Evolutionary conservation across 2,888 invertebrate genomes (phyloP).

Genomic region (Creontiades dilutus): DNA sequence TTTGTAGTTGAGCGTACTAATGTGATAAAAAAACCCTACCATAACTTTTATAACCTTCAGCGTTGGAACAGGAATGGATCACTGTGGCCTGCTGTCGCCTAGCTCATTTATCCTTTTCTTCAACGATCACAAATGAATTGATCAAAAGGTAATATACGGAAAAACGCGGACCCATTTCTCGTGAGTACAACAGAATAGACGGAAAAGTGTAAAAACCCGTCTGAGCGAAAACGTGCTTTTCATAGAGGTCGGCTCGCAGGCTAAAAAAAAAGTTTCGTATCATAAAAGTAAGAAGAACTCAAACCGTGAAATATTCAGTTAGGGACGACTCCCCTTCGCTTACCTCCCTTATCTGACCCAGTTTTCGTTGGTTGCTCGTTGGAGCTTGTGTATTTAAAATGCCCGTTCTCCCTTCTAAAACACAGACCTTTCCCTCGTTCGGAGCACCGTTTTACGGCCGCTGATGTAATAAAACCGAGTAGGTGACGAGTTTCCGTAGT

Average conservation of each 20-base stretch:
- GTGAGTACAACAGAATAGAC: too few species aligned
- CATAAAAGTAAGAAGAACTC: slow-evolving; percentile 32
- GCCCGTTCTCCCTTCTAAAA: slow-evolving; percentile 41
- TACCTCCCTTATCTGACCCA: slow-evolving; percentile 60
- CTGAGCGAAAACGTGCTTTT: not conserved
- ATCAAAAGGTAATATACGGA: too few species aligned
- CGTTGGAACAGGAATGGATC: too few species aligned
- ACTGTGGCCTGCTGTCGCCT: too few species aligned
- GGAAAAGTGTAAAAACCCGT: not conserved
- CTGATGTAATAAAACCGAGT: not conserved
- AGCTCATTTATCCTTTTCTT: too few species aligned
- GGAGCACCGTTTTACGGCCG: not conserved
- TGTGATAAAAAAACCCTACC: too few species aligned
- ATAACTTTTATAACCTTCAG: too few species aligned
- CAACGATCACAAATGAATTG: too few species aligned
- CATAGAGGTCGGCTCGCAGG: not conserved
- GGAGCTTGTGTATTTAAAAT: slow-evolving; percentile 18
- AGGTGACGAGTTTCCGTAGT: not conserved
- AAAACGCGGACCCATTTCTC: too few species aligned
- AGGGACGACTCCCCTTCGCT: slow-evolving; percentile 37
- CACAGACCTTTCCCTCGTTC: not conserved
- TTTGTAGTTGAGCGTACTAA: too few species aligned
- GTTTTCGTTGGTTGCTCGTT: slow-evolving; percentile 45
- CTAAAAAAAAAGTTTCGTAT: not conserved
- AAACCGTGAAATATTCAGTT: slow-evolving; percentile 59